Conservation (phyloP, 1,140 invertebrate genomes). For the Drosophila varians region DNA sequence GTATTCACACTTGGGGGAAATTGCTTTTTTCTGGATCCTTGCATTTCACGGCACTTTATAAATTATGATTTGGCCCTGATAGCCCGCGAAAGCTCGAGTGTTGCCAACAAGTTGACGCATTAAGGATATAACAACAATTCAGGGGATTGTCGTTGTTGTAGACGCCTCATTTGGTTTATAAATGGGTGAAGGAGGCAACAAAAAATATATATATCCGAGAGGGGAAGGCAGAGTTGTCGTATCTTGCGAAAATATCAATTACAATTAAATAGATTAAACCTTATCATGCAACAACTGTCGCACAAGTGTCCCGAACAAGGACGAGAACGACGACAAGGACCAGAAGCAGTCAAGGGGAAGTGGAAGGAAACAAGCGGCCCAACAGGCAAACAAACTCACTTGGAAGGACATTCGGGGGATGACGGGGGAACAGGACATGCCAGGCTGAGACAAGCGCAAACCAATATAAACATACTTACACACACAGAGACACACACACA, state of each 20-base stretch:
- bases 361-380: slow-evolving; percentile 48
- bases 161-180: slow-evolving; percentile 71
- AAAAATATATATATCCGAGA: slow-evolving; percentile 1
- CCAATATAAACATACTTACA: slow-evolving; percentile 47
- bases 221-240: slow-evolving; percentile 48
- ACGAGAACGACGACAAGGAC: slow-evolving; percentile 39
- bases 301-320: slow-evolving; percentile 72
- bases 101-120: slow-evolving; percentile 42
- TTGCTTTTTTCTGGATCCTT: slow-evolving; percentile 11
- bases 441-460: slow-evolving; percentile 48
- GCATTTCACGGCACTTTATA: slow-evolving; percentile 40
- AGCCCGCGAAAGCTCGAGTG: slow-evolving; percentile 33
- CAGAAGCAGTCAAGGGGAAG: slow-evolving; percentile 30
- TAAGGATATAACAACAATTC: slow-evolving; percentile 24
- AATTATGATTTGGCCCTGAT: slow-evolving; percentile 46
- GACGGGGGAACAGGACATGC: slow-evolving; percentile 23
- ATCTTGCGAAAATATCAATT: slow-evolving; percentile 81
- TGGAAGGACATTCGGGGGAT: neutral
- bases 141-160: slow-evolving; percentile 18
- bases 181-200: slow-evolving; percentile 48
- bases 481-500: slow-evolving; percentile 36
- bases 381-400: slow-evolving; percentile 54
- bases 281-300: slow-evolving; percentile 81
- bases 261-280: slow-evolving; percentile 82
- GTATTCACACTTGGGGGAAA: slow-evolving; percentile 16